Conservation (phyloP, 2,113 vertebrate genomes). For the Tursiops truncatus region DNA sequence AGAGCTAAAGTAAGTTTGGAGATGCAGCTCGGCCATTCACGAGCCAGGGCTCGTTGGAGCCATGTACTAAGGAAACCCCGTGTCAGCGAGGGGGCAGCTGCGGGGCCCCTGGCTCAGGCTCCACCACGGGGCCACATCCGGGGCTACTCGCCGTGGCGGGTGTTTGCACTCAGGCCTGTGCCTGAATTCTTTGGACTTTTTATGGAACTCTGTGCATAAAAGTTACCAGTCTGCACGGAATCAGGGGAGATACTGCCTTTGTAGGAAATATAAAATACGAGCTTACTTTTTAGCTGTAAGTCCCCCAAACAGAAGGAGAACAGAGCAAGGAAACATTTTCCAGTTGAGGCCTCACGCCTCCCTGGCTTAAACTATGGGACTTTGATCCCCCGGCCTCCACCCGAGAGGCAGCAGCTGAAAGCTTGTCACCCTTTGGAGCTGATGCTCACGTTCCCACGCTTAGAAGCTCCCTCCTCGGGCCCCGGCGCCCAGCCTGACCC, state of each 20-base stretch:
- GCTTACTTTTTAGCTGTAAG: background rate
- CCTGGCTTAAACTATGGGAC: background rate
- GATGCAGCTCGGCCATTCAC: background rate
- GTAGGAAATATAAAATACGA: background rate
- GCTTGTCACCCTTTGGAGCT: background rate
- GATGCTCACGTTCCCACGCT: background rate
- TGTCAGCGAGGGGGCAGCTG: rapidly evolving
- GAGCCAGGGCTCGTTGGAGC: rapidly evolving
- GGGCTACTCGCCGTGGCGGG: rapidly evolving
- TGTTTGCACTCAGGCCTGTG: background rate
- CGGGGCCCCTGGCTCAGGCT: rapidly evolving
- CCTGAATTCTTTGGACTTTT: background rate
- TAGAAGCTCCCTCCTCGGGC: background rate
- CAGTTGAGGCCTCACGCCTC: background rate
- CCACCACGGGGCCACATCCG: rapidly evolving
- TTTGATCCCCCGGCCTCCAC: background rate
- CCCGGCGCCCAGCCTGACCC: background rate
- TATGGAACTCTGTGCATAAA: background rate
- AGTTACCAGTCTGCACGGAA: background rate
- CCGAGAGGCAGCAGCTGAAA: background rate
- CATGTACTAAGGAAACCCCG: rapidly evolving
- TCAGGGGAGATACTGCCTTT: background rate
- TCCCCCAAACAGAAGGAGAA: background rate
- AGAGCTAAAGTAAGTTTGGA: slow-evolving; percentile 93
- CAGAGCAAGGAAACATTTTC: background rate